Base-by-base conservation (phyloP, 2,113 vertebrate species). In the Eretmochelys imbricata region DNA sequence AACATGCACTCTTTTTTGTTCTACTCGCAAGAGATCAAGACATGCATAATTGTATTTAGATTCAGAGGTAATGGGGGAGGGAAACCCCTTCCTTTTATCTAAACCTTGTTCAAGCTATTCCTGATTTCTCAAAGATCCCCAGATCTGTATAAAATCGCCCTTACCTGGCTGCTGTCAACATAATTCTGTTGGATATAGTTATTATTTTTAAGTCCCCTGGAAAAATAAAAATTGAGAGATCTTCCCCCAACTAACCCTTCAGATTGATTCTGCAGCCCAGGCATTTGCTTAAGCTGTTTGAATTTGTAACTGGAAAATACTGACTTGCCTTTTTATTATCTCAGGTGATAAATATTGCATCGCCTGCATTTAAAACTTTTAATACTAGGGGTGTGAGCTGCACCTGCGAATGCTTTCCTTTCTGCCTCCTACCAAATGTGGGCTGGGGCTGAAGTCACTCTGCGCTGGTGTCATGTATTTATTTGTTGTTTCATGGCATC, bases 281-380 rank as follows among this genome's bases (percentile, higher is more conserved):
- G 88, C 93, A 81, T 96, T 96, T 92, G 89, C 94, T 85, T 84
- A 84, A 84, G 97, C 95, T 85, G 92, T 97, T 95, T 62, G 96
- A 96, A 20, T 98, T 96, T 96, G 94, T 87, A 96, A 95, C 62
- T 83, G 97, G 93, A 94, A 98, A 98, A 96, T 89, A 85, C 95
- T 88, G 89, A 49, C 72, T 87, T 78, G 96, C 95, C 96, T 95
- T 97, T 98, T 98, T 98, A 98, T 97, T 86, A 94, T 96, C 87
- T 79, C 87, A 89, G 95, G 89, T 98, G 96, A 98, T 98, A 97
- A 98, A 98, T 98, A 98, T 98, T 98, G 97, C 97, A 98, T 98
- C 55, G 97, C 85, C 85, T 81, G 81, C 95, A 95, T 98, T 94
- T 96, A 93, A 96, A 98, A 98, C 97, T 98, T 97, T 97, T 96